Evolutionary conservation across 2,797 vertebrate genomes (phyloP), one percentile per base, ranked within the genome.

Genomic region (Coccyzus lansbergi): DNA sequence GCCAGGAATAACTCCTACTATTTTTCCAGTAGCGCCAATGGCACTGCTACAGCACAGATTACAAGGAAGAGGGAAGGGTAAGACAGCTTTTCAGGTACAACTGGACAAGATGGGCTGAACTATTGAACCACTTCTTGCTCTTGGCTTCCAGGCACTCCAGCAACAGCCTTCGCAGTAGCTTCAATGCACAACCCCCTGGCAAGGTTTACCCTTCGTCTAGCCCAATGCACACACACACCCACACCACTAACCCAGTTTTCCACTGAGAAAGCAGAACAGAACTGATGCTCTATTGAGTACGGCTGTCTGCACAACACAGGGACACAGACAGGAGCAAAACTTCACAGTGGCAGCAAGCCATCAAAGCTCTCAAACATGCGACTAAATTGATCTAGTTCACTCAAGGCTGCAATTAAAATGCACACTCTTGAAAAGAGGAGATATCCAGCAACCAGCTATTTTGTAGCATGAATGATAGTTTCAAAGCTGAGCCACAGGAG

Each of bases 161-260:
- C 83, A 53, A 64, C 40, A 76, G 4, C 25, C 31, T 56, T 42
- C 51, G 29, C 59, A 42, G 40, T 6, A 51, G 24, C n/a, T 68
- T 58, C 13, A 21, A 38, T 26, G 63, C 12, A 64, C 21, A 82
- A 14, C 3, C 9, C 25, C 19, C 40, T 20, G 38, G 17, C 25
- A 28, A 67, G 44, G 44, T 67, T 29, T 26, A 62, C 9, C 36
- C 42, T 16, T 67, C 29, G 42, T 20, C 49, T 12, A 76, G 40
- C 31, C 63, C 29, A n/a, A 12, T 1, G 3, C 2, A 4, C 10
- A 38, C 14, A 42, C 14, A 4, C 10, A 38, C 14, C 42, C 14
- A 8, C 4, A 17, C 16, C 34, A 33, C 12, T 36, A 68, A 33
- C 7, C 19, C 84, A 12, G 3, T n/a, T 52, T 71, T 59, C 40